A percentile compares a stretch with the other conserved stretches of the same genome.
These are phyloP conservation scores for Drosophila mettleri DNA, from an alignment of 2,888 invertebrate genomes.

Conservation along the genomic window DNA sequence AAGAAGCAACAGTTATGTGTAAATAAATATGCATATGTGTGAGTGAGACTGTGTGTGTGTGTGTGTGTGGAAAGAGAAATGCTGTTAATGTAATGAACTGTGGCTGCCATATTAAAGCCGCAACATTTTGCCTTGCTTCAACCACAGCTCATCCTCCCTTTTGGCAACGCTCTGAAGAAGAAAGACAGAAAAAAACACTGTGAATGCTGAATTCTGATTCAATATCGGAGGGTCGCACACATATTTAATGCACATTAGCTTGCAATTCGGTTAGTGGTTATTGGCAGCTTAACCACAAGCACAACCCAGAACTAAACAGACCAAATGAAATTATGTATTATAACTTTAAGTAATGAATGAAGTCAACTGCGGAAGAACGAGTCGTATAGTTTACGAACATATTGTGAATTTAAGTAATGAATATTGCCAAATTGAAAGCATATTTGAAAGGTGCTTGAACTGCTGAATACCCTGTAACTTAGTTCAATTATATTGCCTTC, in stretches of 20 bases:
- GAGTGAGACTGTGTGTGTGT: neutral
- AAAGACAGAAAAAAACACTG: neutral
- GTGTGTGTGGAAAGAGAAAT: constrained; percentile 11
- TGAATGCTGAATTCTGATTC: constrained; percentile 14
- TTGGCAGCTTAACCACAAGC: constrained; percentile 10
- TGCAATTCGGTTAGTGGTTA: constrained; percentile 41
- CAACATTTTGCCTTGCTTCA: constrained; percentile 20
- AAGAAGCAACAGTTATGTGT: constrained; percentile 5
- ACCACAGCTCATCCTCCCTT: constrained; percentile 9
- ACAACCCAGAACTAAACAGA: neutral
- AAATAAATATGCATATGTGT: neutral
- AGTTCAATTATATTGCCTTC: neutral
- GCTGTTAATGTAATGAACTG: constrained; percentile 53
- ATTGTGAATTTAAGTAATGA: neutral
- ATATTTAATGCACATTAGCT: constrained; percentile 25
- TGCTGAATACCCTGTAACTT: neutral
- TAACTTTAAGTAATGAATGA: constrained; percentile 8
- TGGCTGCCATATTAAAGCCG: constrained; percentile 40
- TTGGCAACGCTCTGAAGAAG: neutral
- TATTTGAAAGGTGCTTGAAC: neutral
- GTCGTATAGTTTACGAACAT: neutral
- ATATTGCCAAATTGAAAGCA: neutral
- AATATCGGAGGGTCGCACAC: constrained; percentile 11
- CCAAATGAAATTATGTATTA: constrained; percentile 17
- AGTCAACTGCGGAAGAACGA: neutral